Conservation (phyloP, 1,140 invertebrate genomes). For the Drosophila serrata region DNA sequence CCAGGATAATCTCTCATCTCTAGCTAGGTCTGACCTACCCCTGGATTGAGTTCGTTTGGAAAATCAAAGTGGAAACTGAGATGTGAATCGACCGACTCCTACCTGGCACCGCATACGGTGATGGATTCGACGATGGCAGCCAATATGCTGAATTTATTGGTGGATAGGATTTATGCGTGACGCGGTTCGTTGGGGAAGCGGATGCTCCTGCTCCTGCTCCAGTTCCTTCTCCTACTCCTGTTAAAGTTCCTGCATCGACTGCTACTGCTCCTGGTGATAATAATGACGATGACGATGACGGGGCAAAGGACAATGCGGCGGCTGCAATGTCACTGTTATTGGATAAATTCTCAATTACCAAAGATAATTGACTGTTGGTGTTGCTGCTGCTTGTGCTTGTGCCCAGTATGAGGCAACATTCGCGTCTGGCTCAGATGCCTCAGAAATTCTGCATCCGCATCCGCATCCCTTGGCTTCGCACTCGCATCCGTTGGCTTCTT, state of each 20-base stretch:
- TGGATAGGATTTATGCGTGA: slow-evolving; percentile 87
- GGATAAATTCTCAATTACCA: slow-evolving; percentile 85
- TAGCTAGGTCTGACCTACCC: background rate
- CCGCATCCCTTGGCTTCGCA: slow-evolving; percentile 12
- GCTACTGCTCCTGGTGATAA: slow-evolving; percentile 33
- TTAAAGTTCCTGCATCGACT: slow-evolving; percentile 32
- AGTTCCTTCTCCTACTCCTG: slow-evolving; percentile 10
- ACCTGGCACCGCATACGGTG: slow-evolving; percentile 92
- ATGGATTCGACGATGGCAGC: slow-evolving; percentile 90
- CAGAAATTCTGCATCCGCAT: slow-evolving; percentile 16
- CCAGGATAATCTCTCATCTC: slow-evolving; percentile 5
- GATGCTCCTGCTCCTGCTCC: slow-evolving; percentile 3
- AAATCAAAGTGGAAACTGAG: slow-evolving; percentile 13
- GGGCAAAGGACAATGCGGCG: slow-evolving; percentile 64
- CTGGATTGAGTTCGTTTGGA: background rate
- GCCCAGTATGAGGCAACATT: slow-evolving; percentile 27
- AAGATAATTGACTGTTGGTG: slow-evolving; percentile 81
- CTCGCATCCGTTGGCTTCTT: slow-evolving; percentile 24
- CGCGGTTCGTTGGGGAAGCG: slow-evolving; percentile 36
- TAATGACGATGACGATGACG: slow-evolving; percentile 27
- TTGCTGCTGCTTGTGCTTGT: slow-evolving; percentile 1
- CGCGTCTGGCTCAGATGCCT: slow-evolving; percentile 35
- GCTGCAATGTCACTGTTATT: slow-evolving; percentile 80
- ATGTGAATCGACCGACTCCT: slow-evolving; percentile 53
- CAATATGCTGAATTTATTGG: slow-evolving; percentile 92